These are phyloP conservation scores for Coregonus ussuriensis DNA, from an alignment of 2,797 vertebrate genomes.

Conservation along the genomic window DNA sequence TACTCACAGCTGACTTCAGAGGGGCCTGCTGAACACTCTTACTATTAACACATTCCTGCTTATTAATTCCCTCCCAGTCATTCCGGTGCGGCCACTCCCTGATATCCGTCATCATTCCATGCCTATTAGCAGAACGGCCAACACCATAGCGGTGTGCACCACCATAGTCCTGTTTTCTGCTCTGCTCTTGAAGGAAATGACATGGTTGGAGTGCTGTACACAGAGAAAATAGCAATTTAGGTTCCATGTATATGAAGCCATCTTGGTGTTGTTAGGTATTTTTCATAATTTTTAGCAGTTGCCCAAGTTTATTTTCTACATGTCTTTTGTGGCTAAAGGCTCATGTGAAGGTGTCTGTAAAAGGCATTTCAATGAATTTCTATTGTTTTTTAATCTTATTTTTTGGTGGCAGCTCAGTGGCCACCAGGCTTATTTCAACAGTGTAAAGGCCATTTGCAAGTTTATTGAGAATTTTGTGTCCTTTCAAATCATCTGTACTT, in stretches of 20 bases:
- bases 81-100: constrained; percentile 79
- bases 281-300: not conserved
- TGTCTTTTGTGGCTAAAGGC: not conserved
- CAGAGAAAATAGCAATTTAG: constrained; percentile 48
- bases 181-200: constrained; percentile 58
- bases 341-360: not conserved
- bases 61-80: constrained; percentile 99
- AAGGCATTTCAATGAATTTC: not conserved
- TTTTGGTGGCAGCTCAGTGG: not conserved
- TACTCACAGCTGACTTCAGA: constrained; percentile 99
- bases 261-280: not conserved
- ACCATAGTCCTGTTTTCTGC: constrained; percentile 31
- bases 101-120: constrained; percentile 80
- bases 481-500: constrained; percentile 42
- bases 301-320: not conserved
- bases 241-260: constrained; percentile 27
- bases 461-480: constrained; percentile 17
- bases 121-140: constrained; percentile 75
- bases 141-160: constrained; percentile 61
- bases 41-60: constrained; percentile 99
- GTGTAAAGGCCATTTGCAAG: not conserved
- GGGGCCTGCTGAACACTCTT: constrained; percentile 87
- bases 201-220: constrained; percentile 50
- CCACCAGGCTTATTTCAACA: not conserved
- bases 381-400: not conserved